Percentiles rank a stretch among this genome's conserved stretches.
Evolutionary conservation across 2,888 invertebrate species (phyloP).

Genomic region (Conomelus anceps): DNA sequence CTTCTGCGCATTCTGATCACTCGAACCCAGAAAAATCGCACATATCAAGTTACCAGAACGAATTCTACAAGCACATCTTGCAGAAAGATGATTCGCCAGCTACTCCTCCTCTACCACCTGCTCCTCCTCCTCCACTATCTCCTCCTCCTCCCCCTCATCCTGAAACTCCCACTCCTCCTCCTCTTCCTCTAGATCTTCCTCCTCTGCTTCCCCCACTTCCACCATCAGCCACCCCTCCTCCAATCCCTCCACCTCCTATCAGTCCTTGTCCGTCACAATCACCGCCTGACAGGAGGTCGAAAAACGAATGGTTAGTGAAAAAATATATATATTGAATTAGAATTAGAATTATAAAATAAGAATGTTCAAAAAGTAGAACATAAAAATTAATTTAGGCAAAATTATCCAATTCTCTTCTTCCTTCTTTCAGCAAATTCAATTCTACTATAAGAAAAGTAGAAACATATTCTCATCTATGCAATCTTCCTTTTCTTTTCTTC

Average conservation of each 20-base stretch:
- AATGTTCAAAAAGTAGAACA: background rate
- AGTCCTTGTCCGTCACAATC: background rate
- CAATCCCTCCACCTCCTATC: background rate
- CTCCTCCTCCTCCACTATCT: background rate
- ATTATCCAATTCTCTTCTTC: too few species aligned
- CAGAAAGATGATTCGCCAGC: constrained; percentile 16
- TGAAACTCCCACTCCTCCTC: background rate
- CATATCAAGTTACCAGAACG: constrained; percentile 25
- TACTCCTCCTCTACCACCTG: background rate
- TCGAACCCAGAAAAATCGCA: background rate
- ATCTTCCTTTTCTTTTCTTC: too few species aligned
- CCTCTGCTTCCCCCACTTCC: background rate
- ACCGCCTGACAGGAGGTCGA: background rate
- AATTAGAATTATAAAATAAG: background rate
- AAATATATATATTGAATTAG: background rate
- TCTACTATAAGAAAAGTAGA: too few species aligned
- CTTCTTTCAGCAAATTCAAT: too few species aligned
- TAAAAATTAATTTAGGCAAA: too few species aligned
- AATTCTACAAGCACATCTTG: constrained; percentile 29
- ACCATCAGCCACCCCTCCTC: background rate
- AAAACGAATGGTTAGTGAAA: background rate
- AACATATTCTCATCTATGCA: too few species aligned
- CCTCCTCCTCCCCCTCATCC: background rate
- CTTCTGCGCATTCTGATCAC: background rate
- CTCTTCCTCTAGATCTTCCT: too few species aligned